Evolutionary conservation across 2,797 vertebrate species (phyloP).

Genomic region (Parotocinclus haroldoi): DNA sequence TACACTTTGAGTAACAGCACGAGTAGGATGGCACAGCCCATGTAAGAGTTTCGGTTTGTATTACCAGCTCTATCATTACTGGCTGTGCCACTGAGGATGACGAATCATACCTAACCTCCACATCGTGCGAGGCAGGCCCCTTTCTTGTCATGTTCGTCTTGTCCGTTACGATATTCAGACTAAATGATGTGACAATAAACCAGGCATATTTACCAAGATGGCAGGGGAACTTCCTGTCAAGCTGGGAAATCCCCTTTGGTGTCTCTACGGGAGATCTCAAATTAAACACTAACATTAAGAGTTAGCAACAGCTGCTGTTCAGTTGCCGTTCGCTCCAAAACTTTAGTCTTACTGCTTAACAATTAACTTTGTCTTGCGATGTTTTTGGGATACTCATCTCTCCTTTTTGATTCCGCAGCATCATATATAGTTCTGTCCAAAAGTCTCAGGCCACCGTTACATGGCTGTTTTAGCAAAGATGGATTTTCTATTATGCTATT

Average conservation of each 20-base stretch:
- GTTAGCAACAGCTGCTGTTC: conserved; percentile 14
- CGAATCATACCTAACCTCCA: too few species aligned
- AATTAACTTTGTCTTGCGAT: too few species aligned
- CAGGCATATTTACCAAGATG: background rate
- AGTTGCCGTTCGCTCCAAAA: too few species aligned
- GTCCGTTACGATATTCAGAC: background rate
- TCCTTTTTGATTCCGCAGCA: too few species aligned
- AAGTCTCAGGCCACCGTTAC: too few species aligned
- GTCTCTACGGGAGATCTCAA: conserved; percentile 1
- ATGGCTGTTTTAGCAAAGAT: too few species aligned
- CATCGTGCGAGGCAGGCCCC: too few species aligned
- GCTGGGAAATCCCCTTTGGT: conserved; percentile 17
- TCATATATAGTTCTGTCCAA: too few species aligned
- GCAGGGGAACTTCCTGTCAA: conserved; percentile 28
- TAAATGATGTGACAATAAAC: background rate
- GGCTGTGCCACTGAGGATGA: background rate
- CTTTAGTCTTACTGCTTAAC: too few species aligned
- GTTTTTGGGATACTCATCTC: too few species aligned
- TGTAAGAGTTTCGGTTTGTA: conserved; percentile 31
- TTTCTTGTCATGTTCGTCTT: too few species aligned
- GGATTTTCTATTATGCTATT: too few species aligned
- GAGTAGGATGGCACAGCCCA: conserved; percentile 21
- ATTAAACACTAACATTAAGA: conserved; percentile 12
- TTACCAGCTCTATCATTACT: conserved; percentile 25
- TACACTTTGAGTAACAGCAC: conserved; percentile 17